These are phyloP conservation scores for Eupithecia insigniata DNA, from an alignment of 2,888 invertebrate species.

Conservation along the genomic window DNA sequence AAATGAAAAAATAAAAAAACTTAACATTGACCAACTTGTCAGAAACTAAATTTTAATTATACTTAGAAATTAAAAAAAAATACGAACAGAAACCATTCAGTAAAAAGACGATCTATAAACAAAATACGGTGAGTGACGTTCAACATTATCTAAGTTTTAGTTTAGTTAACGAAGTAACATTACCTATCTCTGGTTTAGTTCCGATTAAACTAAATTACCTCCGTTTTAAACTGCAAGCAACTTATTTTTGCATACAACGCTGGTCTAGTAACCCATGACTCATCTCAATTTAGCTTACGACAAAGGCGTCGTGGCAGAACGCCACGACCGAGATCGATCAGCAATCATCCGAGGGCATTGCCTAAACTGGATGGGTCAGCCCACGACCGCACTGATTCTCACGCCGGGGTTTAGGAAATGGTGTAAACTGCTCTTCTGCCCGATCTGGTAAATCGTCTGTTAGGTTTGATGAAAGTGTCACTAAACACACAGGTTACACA, in stretches of 20 bases:
- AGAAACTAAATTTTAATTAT: no score
- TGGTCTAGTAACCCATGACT: neutral
- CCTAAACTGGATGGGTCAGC: constrained; percentile 47
- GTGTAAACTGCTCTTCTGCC: neutral
- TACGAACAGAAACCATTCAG: no score
- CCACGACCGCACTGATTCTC: constrained; percentile 44
- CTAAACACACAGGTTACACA: no score
- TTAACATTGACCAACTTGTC: no score
- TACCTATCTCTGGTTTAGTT: neutral
- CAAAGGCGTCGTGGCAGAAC: constrained; percentile 7
- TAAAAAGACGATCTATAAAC: no score
- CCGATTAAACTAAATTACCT: neutral
- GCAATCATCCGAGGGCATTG: constrained; percentile 37
- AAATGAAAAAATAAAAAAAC: no score
- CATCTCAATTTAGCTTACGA: constrained; percentile 9
- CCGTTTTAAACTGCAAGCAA: neutral
- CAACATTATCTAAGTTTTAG: no score
- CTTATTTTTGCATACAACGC: neutral
- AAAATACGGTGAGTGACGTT: no score
- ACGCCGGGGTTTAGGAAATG: constrained; percentile 24
- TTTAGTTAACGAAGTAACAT: no score
- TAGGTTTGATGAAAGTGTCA: neutral
- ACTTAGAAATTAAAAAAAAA: no score
- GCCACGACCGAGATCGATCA: constrained; percentile 27
- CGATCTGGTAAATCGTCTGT: neutral